A percentile compares a stretch with the other conserved stretches of the same genome.
phyloP scores from a whole-genome alignment of 2,113 vertebrate species.

The Pandion haliaetus region DNA sequence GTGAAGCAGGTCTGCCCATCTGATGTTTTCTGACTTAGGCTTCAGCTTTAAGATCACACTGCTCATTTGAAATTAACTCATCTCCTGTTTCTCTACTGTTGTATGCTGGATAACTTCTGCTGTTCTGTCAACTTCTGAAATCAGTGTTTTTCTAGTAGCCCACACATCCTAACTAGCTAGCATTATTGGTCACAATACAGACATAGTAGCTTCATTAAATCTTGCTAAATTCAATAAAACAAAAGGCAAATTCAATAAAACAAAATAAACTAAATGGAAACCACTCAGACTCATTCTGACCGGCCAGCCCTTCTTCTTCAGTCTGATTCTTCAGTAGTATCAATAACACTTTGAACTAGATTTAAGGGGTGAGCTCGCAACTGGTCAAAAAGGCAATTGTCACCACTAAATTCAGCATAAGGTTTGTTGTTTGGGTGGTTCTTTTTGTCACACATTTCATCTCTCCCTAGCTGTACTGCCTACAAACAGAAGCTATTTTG shows the following conservation, averaged over 20 bases:
- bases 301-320: conserved; percentile 63
- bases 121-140: not conserved
- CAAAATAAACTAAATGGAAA: not conserved
- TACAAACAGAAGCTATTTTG: not conserved
- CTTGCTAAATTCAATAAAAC: too few relatives aligned
- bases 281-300: not conserved
- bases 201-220: not conserved
- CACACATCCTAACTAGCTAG: not conserved
- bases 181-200: not conserved
- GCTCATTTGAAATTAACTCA: conserved; percentile 15
- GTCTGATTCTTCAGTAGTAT: conserved; percentile 15
- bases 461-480: not conserved
- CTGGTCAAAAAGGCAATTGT: conserved; percentile 30
- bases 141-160: not conserved
- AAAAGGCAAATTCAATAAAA: not conserved
- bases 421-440: not conserved
- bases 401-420: not conserved
- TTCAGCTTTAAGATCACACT: not conserved
- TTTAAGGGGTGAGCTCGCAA: conserved; percentile 71
- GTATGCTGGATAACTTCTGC: not conserved
- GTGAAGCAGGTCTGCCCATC: not conserved
- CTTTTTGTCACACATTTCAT: not conserved
- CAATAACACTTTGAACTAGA: conserved; percentile 69
- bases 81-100: not conserved
- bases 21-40: not conserved